Base-by-base conservation (phyloP, 2,797 vertebrate species). In the Xiphophorus birchmanni region DNA sequence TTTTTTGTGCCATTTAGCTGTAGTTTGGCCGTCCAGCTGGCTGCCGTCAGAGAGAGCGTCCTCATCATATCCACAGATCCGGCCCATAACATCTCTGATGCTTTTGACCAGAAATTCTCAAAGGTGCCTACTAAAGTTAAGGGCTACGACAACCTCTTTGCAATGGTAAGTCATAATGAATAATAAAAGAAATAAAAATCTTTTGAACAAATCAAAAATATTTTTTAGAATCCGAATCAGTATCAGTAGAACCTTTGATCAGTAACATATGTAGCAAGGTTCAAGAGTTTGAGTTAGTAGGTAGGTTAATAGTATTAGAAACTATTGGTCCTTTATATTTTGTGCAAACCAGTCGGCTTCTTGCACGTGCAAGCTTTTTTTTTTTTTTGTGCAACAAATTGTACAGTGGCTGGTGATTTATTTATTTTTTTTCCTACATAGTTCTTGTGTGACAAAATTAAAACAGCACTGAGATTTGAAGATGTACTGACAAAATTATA, bases 1-100 rank as follows among this genome's bases (percentile, higher is more conserved):
- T 3, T 13, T 13, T 85, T 65, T 81, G 58, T 74, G 4, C 21
- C 1, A 0, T 67, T 4, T 29, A 99, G 98, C 86, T 99, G 98
- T 91, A 99, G 98, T 88, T 92, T 99, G 94, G 98, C 98, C 8
- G 98, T 99, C 75, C 98, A 99, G 94, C 94, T 99, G 0, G 96
- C 97, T 21, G 95, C 97, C 0, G 97, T 98, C 23, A 94, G 98
- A 11, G 98, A 99, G 91, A 99, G 97, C 1, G 98, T 99, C 75
- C 97, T 99, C 42, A 99, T 99, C 95, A 99, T 99, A 86, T 99
- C 98, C 85, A 99, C 98, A 0, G 98, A 99, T 93, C 98, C 98
- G 3, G 98, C 98, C 7, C 98, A 99, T 88, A 99, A 99, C 93
- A 99, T 99, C 89, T 99, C 98, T 0, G 98, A 99, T 78, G 98